Conservation (phyloP, 2,888 invertebrate genomes). For the Andricus curvator region DNA sequence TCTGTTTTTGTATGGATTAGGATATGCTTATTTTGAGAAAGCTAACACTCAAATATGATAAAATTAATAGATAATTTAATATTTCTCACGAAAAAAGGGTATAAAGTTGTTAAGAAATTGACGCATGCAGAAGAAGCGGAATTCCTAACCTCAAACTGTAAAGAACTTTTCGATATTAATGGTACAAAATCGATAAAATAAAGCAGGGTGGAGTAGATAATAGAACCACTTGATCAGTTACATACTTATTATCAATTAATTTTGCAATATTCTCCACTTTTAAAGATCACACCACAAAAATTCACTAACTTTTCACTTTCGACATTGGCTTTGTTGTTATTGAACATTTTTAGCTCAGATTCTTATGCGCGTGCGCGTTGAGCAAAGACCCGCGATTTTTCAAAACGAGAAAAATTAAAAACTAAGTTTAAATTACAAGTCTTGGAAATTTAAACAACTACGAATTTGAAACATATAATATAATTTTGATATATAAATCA, state of each 20-base stretch:
- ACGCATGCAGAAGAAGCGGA: not conserved
- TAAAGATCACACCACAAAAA: slow-evolving; percentile 7
- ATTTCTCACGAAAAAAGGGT: not conserved
- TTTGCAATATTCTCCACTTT: slow-evolving; percentile 4
- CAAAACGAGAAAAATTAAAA: too few relatives aligned
- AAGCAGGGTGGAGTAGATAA: not conserved
- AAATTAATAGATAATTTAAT: not conserved
- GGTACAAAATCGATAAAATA: not conserved
- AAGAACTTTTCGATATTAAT: slow-evolving; percentile 1
- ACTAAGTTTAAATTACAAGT: too few relatives aligned
- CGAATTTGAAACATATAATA: too few relatives aligned
- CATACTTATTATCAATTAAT: not conserved
- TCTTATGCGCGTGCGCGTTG: not conserved
- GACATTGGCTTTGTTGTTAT: slow-evolving; percentile 21
- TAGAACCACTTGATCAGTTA: not conserved
- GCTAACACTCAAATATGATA: not conserved
- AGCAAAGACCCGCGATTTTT: not conserved
- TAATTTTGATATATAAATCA: too few relatives aligned
- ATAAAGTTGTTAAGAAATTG: not conserved
- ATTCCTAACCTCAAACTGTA: slow-evolving; percentile 27
- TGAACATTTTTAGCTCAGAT: not conserved
- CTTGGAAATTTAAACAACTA: too few relatives aligned
- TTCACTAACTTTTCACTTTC: not conserved
- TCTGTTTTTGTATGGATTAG: not conserved
- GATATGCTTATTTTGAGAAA: not conserved